These are phyloP conservation scores for Sycobia sp. DNA, from an alignment of 1,140 invertebrate genomes.

Conservation along the genomic window DNA sequence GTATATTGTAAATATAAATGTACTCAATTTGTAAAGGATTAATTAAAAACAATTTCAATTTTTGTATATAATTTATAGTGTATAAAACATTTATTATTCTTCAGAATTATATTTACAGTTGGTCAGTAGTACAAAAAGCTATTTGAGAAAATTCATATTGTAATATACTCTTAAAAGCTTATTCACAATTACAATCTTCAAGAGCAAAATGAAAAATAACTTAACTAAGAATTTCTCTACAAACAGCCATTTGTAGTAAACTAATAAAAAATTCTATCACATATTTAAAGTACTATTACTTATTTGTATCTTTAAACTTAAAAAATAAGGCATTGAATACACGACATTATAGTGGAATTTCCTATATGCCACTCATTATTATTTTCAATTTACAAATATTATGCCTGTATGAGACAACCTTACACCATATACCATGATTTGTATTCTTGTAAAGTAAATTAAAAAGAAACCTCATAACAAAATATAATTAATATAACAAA, in stretches of 20 bases:
- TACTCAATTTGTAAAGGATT: conserved; percentile 6
- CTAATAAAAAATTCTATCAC: conserved; percentile 32
- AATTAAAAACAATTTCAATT: conserved; percentile 15
- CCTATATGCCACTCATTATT: conserved; percentile 6
- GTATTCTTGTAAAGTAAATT: conserved; percentile 18
- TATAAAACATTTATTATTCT: conserved; percentile 37
- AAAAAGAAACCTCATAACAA: conserved; percentile 9
- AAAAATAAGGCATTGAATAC: conserved; percentile 24
- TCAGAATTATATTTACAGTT: conserved; percentile 33
- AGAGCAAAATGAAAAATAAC: conserved; percentile 12
- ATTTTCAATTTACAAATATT: conserved; percentile 19
- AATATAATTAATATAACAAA: conserved; percentile 22
- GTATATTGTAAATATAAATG: neutral
- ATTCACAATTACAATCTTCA: conserved; percentile 1
- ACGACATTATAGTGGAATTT: conserved; percentile 14
- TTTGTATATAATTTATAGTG: conserved; percentile 20
- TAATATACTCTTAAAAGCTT: neutral
- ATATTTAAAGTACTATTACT: conserved; percentile 29
- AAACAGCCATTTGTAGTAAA: conserved; percentile 31
- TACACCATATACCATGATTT: conserved; percentile 21
- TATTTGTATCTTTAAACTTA: conserved; percentile 15
- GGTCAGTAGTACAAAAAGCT: conserved; percentile 15
- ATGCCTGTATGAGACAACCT: conserved; percentile 14
- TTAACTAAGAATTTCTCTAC: conserved; percentile 19
- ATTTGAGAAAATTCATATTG: conserved; percentile 18